These are phyloP conservation scores for Clarias pachynema DNA, from an alignment of 2,797 vertebrate genomes.

Conservation along the genomic window DNA sequence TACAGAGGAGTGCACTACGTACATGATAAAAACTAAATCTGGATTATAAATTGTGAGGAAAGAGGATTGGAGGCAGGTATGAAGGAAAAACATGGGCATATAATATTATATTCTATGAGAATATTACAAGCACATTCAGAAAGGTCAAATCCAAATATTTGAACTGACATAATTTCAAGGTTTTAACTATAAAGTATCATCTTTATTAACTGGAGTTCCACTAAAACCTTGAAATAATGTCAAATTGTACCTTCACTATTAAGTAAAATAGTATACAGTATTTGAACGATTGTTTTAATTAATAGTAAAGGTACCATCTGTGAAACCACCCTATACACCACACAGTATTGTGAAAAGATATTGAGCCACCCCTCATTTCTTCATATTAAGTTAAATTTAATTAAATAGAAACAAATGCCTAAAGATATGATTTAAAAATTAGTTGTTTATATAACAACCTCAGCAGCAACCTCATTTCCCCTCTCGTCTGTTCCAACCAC, in stretches of 20 bases:
- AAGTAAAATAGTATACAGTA: no score
- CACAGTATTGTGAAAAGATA: no score
- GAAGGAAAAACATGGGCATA: not conserved
- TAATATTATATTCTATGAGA: not conserved
- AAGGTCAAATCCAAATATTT: not conserved
- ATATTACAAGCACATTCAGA: not conserved
- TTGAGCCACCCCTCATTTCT: no score
- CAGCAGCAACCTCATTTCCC: no score
- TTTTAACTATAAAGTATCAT: not conserved
- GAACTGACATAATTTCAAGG: not conserved
- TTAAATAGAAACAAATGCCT: no score
- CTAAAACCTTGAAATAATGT: no score
- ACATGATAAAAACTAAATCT: not conserved
- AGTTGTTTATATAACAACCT: no score
- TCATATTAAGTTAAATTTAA: no score
- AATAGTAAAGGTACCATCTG: not conserved
- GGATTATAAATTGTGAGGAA: not conserved
- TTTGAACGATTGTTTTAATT: not conserved
- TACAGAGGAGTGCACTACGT: not conserved
- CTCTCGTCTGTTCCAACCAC: no score
- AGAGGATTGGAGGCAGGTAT: not conserved
- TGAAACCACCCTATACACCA: not conserved
- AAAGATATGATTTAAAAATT: no score
- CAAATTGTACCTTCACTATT: no score
- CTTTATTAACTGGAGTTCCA: not conserved